phyloP scores from a whole-genome alignment of 1,140 invertebrate species.

The Meloidogyne hapla region DNA sequence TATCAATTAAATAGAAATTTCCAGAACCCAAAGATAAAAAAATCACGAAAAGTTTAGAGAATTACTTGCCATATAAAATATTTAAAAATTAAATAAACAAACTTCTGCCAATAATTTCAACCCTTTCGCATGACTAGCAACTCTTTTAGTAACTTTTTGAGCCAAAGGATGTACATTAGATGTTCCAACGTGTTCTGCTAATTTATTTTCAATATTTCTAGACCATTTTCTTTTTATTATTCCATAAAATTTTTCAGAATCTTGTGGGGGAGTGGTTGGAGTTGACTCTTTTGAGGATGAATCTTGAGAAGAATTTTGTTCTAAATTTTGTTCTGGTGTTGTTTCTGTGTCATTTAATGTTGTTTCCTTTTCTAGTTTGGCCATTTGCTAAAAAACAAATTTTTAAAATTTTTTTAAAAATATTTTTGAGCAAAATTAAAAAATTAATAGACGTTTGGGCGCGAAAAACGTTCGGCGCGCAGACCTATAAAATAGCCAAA shows the following conservation, averaged over 20 bases:
- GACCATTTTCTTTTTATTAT: conserved; percentile 1
- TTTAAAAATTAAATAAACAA: background rate
- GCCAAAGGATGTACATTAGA: background rate
- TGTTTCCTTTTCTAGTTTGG: background rate
- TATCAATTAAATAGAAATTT: no score
- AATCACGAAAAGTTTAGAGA: no score
- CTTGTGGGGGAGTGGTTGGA: background rate
- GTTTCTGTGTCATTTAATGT: background rate
- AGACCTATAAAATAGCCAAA: background rate
- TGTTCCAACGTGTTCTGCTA: background rate
- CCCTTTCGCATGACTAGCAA: background rate
- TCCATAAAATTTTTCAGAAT: background rate
- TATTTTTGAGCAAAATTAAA: no score
- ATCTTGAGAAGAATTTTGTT: background rate
- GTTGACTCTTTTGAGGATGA: background rate
- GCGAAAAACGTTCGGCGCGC: background rate
- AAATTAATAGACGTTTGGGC: background rate
- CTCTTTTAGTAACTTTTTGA: background rate
- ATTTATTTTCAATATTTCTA: background rate
- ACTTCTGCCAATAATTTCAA: background rate
- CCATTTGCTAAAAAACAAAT: background rate
- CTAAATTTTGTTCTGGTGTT: background rate
- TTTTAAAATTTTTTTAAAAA: background rate
- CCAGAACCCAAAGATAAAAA: no score
- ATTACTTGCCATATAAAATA: no score